phyloP scores from a whole-genome alignment of 1,140 invertebrate species.

The Diabrotica virgifera region DNA sequence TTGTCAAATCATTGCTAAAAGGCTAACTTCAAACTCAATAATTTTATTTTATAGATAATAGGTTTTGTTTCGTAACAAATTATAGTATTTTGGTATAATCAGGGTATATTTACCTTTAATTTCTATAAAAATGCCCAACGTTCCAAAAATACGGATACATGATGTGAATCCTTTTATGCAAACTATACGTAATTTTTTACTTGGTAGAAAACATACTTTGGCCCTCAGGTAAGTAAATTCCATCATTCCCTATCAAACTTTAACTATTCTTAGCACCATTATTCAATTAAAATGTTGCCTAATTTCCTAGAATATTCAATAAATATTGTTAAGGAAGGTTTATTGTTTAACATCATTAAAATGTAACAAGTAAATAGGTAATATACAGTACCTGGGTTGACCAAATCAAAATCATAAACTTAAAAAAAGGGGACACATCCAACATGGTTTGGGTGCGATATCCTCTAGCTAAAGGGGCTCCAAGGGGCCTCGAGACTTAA shows the following conservation, averaged over 20 bases:
- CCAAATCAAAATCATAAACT: no score
- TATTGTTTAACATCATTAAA: no score
- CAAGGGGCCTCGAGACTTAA: no score
- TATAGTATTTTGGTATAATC: not conserved
- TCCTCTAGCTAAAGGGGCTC: no score
- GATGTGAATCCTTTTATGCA: slow-evolving; percentile 61
- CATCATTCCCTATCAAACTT: not conserved
- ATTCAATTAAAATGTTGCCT: not conserved
- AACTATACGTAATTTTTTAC: slow-evolving; percentile 56
- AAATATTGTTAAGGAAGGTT: no score
- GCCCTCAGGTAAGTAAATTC: slow-evolving; percentile 57
- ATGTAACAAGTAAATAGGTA: no score
- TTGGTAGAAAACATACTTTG: slow-evolving; percentile 60
- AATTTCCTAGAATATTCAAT: not conserved
- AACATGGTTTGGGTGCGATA: no score
- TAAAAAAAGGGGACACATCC: no score
- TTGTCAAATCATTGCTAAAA: not conserved
- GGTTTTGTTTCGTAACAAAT: not conserved
- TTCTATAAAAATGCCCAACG: slow-evolving; percentile 22
- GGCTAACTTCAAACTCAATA: not conserved
- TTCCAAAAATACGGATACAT: slow-evolving; percentile 41
- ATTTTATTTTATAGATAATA: not conserved
- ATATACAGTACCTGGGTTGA: no score
- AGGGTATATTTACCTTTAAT: not conserved
- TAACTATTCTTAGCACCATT: not conserved